Evolutionary conservation across 2,797 vertebrate genomes (phyloP).

Genomic region (Pitangus sulphuratus): DNA sequence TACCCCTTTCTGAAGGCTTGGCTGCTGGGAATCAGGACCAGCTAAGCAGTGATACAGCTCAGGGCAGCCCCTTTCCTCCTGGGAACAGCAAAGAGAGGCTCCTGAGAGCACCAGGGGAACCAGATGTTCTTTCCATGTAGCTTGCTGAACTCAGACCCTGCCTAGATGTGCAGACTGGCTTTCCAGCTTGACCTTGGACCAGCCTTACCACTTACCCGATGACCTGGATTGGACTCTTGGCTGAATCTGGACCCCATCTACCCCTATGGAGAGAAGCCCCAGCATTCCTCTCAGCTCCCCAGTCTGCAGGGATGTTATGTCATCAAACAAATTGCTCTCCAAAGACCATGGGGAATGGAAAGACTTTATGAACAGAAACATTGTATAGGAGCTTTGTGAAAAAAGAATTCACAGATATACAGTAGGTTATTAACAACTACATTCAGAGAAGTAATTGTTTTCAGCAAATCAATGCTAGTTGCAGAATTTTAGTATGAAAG

Average conservation of each 20-base stretch:
- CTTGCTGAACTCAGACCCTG: neutral
- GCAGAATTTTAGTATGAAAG: neutral
- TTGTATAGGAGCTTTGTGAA: neutral
- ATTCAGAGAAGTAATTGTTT: neutral
- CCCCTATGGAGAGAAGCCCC: fast-evolving
- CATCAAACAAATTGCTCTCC: neutral
- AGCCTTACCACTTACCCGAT: neutral
- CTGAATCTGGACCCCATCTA: no score
- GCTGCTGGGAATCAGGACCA: neutral
- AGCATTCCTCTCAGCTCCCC: neutral
- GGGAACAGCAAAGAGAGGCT: fast-evolving
- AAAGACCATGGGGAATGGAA: neutral
- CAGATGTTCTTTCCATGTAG: fast-evolving
- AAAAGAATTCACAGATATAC: neutral
- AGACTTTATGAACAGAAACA: neutral
- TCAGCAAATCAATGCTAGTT: neutral
- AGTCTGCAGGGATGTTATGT: fast-evolving
- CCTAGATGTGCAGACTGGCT: neutral
- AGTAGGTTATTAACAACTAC: neutral
- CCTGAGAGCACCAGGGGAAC: fast-evolving
- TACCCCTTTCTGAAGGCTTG: neutral
- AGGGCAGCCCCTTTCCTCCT: neutral
- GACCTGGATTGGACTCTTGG: no score
- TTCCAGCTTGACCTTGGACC: neutral
- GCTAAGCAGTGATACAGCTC: neutral